Conservation (phyloP, 2,113 vertebrate genomes). For the Hydropotes inermis region DNA sequence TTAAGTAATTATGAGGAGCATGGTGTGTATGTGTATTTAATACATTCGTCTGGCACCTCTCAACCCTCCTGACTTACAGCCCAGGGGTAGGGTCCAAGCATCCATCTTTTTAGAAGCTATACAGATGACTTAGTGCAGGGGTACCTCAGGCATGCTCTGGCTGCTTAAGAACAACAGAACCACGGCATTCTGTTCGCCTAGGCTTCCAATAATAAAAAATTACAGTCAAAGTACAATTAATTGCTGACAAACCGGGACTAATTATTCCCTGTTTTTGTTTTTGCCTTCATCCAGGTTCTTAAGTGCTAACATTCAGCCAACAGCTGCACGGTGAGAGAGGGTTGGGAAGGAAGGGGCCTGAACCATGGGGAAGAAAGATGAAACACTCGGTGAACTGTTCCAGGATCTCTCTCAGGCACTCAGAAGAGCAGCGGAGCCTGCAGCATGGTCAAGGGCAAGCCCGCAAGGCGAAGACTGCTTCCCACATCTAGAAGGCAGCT, state of each 20-base stretch:
- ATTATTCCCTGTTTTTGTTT: not conserved
- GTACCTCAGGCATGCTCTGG: not conserved
- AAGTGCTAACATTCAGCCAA: not conserved
- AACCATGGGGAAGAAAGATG: not conserved
- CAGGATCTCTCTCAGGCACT: not conserved
- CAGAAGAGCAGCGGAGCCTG: not conserved
- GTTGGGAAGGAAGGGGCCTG: not conserved
- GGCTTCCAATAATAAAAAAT: not conserved
- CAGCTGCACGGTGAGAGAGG: not conserved
- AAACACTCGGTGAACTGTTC: not conserved
- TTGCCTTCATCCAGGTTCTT: conserved; percentile 21
- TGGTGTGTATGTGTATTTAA: not conserved
- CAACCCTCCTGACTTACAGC: not conserved
- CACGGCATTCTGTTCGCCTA: not conserved
- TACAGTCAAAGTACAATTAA: not conserved
- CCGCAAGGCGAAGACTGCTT: not conserved
- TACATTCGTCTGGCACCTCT: not conserved
- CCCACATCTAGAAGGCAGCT: not conserved
- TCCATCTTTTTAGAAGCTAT: not conserved
- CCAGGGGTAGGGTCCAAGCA: not conserved
- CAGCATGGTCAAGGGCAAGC: not conserved
- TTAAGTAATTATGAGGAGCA: not conserved
- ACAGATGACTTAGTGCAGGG: not conserved
- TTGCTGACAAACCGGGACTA: not conserved
- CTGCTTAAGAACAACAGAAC: not conserved